A percentile compares a stretch with the other conserved stretches of the same genome.
Conservation (phyloP, 2,888 invertebrate species). For the Elmis aenea region DNA sequence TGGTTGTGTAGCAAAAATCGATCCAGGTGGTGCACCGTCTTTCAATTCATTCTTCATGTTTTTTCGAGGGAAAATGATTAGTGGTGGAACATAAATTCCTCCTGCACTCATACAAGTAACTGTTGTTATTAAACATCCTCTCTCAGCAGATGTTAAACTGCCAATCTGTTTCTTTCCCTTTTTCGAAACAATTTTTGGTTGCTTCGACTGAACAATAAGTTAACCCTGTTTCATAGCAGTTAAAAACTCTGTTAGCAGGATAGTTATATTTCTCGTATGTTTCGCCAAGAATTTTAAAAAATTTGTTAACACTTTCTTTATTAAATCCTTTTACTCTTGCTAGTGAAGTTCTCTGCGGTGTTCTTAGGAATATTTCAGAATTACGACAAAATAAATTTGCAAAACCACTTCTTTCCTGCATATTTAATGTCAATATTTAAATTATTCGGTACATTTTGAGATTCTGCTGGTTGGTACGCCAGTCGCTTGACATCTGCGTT, state of each 20-base stretch:
- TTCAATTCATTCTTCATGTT: conserved; percentile 2
- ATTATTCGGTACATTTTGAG: too few species aligned
- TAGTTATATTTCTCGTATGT: conserved; percentile 1
- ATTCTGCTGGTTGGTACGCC: too few species aligned
- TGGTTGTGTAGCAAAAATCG: background rate
- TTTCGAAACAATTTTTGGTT: background rate
- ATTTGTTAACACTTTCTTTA: background rate
- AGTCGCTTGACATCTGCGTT: too few species aligned
- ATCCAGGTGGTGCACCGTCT: background rate
- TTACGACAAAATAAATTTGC: too few species aligned
- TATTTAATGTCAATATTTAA: too few species aligned
- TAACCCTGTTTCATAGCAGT: background rate
- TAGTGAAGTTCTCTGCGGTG: background rate
- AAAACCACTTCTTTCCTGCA: too few species aligned
- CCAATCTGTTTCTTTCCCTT: conserved; percentile 2
- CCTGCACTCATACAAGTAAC: background rate
- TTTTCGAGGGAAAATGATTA: conserved; percentile 2
- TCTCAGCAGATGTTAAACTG: conserved; percentile 1
- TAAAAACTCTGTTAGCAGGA: background rate
- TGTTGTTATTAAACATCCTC: background rate
- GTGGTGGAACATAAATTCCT: conserved; percentile 1
- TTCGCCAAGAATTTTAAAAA: background rate
- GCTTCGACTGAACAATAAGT: background rate
- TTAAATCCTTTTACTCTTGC: conserved; percentile 1
- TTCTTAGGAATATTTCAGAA: background rate